Base-by-base conservation (phyloP, 2,113 vertebrate species). In the Crocuta crocuta region DNA sequence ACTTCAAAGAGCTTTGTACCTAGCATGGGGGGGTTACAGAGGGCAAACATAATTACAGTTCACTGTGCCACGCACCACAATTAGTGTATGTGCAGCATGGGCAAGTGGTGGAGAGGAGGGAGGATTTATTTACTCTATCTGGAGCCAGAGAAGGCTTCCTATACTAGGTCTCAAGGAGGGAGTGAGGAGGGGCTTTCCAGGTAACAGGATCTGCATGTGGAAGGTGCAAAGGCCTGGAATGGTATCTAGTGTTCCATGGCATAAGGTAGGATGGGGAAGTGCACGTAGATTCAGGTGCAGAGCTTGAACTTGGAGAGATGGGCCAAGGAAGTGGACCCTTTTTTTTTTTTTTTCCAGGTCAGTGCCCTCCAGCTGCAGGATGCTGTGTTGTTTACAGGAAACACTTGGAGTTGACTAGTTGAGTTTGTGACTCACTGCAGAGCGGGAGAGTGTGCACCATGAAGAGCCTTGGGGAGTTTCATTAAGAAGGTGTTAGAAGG, bases 1-100 rank as follows among this genome's bases (percentile, higher is more conserved):
- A 43, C n/a, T 74, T 85, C 91, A 53, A 19, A 76, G 86, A 87
- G 4, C 76, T 82, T n/a, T 82, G 74, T 10, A 24, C 76, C 12
- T 45, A 24, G 73, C 16, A 7, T 7, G 45, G 86, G 33, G 21
- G 28, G 39, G 39, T 61, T 33, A 5, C 16, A 5, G 33, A 23
- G 55, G 55, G 63, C n/a, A 43, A 23, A 19, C 10, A 5, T 31
- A 55, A 48, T 33, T 81, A n/a, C 33, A 33, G 26, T 61, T 74
- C 4, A 1, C 11, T 23, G 73, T 68, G 48, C 24, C 3, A 0
- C 58, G 21, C 10, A 21, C 35, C 0, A 1, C 11, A 1, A 10
- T 58, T 65, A 31, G 4, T 39, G 35, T 48, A 7, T 15, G 31
- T 45, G 21, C 24, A 33, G 24, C 13, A 24, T 24, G 19, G 80